Conservation (phyloP, 2,113 vertebrate genomes). For the Chlorodrepanis virens region DNA sequence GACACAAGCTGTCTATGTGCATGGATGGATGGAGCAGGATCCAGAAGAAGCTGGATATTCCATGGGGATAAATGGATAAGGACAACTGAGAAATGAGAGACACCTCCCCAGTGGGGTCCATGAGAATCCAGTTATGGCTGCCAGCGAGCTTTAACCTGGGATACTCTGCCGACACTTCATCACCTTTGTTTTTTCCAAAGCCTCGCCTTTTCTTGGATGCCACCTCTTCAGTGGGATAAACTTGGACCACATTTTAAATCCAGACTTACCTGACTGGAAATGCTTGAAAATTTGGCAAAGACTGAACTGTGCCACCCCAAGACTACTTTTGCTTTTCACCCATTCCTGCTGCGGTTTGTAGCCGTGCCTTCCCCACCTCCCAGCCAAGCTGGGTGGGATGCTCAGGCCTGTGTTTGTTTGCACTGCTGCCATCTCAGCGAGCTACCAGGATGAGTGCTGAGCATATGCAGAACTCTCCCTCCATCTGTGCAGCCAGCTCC, state of each 20-base stretch:
- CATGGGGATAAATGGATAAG: neutral
- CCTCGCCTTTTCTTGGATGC: neutral
- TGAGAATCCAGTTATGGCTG: neutral
- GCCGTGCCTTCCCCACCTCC: neutral
- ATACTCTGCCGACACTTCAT: neutral
- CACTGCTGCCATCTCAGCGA: neutral
- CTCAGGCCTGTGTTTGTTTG: neutral
- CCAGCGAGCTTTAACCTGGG: neutral
- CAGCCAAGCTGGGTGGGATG: neutral
- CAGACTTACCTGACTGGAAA: neutral
- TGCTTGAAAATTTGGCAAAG: neutral
- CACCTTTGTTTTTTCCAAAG: neutral
- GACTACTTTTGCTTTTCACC: neutral
- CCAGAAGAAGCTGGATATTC: neutral
- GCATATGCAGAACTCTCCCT: constrained; percentile 20
- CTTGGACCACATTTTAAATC: neutral
- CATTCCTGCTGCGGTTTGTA: neutral
- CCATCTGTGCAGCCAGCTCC: constrained; percentile 50
- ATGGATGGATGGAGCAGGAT: neutral
- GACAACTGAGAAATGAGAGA: neutral
- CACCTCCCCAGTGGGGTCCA: neutral
- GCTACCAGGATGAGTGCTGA: neutral
- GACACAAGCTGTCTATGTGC: neutral
- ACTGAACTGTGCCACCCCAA: neutral
- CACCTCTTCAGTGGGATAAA: neutral